These are phyloP conservation scores for Tursiops truncatus DNA, from an alignment of 2,113 vertebrate genomes.

Conservation along the genomic window DNA sequence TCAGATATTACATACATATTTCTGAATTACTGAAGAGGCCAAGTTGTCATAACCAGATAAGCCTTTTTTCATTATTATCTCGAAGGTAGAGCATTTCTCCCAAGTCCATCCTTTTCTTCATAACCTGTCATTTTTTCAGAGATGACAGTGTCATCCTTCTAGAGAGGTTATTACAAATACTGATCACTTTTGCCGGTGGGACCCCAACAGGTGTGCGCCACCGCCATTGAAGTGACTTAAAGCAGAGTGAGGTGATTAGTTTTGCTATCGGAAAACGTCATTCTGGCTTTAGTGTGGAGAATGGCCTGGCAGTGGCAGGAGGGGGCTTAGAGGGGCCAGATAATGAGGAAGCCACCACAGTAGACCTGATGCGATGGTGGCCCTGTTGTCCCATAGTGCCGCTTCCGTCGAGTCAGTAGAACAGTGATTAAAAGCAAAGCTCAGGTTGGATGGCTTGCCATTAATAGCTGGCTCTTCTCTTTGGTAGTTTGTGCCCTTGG, in stretches of 20 bases:
- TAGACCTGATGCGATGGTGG: fast-evolving
- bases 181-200: not conserved
- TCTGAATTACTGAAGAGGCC: not conserved
- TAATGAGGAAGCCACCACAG: not conserved
- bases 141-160: not conserved
- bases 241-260: not conserved
- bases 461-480: not conserved
- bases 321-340: not conserved
- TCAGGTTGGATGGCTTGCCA: not conserved
- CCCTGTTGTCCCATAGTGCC: fast-evolving
- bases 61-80: not conserved
- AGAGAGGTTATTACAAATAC: not conserved
- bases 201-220: not conserved
- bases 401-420: not conserved
- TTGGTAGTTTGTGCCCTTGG: not conserved
- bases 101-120: not conserved
- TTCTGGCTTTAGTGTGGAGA: not conserved
- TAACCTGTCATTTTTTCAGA: not conserved
- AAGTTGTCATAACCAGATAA: not conserved
- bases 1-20: not conserved
- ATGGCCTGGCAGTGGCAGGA: not conserved
- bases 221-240: not conserved
- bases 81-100: not conserved
- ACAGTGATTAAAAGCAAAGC: not conserved
- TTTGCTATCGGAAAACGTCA: not conserved